These are phyloP conservation scores for Dastarcus helophoroides DNA, from an alignment of 2,888 invertebrate species.

Conservation along the genomic window DNA sequence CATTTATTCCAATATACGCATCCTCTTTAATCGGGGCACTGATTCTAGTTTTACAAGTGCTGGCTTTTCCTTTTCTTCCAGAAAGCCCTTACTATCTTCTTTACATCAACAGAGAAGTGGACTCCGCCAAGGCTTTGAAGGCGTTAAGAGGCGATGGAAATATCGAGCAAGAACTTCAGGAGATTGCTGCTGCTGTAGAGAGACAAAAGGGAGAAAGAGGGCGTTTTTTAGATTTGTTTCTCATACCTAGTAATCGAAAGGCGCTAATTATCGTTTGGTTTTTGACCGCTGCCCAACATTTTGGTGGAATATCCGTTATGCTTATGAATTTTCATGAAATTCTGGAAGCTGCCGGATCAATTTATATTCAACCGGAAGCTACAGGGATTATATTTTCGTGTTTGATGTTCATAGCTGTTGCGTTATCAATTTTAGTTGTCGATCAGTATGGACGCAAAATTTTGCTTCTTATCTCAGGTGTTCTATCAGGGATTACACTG, in stretches of 20 bases:
- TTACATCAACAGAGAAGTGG: slow-evolving; percentile 8
- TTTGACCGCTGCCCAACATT: slow-evolving; percentile 12
- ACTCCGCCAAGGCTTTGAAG: slow-evolving; percentile 13
- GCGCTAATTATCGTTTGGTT: slow-evolving; percentile 12
- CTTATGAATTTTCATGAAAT: slow-evolving; percentile 14
- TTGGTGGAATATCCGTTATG: slow-evolving; percentile 13
- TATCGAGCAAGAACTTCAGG: slow-evolving; percentile 12
- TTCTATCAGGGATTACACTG: slow-evolving; percentile 28
- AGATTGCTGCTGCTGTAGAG: slow-evolving; percentile 7
- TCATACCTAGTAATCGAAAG: slow-evolving; percentile 12
- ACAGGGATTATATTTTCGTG: slow-evolving; percentile 29
- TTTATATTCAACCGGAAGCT: not conserved
- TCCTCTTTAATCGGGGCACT: slow-evolving; percentile 10
- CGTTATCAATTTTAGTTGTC: slow-evolving; percentile 24
- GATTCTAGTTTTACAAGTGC: slow-evolving; percentile 11
- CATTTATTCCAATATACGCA: slow-evolving; percentile 13
- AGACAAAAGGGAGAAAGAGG: slow-evolving; percentile 9
- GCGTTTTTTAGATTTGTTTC: slow-evolving; percentile 9
- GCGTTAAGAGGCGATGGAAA: slow-evolving; percentile 9
- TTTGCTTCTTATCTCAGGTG: slow-evolving; percentile 27
- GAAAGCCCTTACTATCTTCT: slow-evolving; percentile 17
- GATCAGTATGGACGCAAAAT: slow-evolving; percentile 32
- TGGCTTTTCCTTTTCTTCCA: slow-evolving; percentile 13
- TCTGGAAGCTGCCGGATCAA: slow-evolving; percentile 9
- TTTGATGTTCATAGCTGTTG: slow-evolving; percentile 29